A percentile compares a stretch with the other conserved stretches of the same genome.
Conservation (phyloP, 1,140 invertebrate species). For the Lepidurus apus region DNA sequence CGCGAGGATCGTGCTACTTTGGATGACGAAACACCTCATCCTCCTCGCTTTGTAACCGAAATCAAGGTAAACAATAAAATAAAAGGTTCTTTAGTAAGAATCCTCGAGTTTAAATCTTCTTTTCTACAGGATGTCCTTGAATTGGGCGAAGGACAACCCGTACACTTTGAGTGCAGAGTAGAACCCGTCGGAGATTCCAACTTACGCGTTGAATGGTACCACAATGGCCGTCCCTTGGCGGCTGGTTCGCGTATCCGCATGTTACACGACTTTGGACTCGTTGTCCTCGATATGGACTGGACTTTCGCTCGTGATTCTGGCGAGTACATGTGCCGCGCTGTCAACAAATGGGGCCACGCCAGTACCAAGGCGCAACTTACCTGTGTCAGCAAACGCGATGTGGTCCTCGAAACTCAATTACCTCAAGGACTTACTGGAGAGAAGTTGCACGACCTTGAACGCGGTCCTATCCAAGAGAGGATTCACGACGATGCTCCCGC, state of each 20-base stretch:
- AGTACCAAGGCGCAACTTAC: slow-evolving; percentile 72
- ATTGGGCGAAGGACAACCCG: slow-evolving; percentile 75
- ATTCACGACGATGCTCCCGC: slow-evolving; percentile 60
- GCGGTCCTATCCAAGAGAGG: slow-evolving; percentile 64
- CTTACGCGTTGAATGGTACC: slow-evolving; percentile 91
- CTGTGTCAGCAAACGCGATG: slow-evolving; percentile 62
- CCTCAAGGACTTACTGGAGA: slow-evolving; percentile 87
- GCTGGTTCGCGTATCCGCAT: slow-evolving; percentile 84
- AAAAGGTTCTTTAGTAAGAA: slow-evolving; percentile 34
- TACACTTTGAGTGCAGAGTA: slow-evolving; percentile 86
- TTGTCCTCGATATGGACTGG: slow-evolving; percentile 80
- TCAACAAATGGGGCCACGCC: slow-evolving; percentile 76
- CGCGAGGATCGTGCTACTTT: slow-evolving; percentile 65
- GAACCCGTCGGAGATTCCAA: slow-evolving; percentile 78
- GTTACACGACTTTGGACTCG: slow-evolving; percentile 88
- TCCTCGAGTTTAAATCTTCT: not conserved
- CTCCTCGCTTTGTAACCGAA: slow-evolving; percentile 77
- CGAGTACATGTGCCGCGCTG: slow-evolving; percentile 76
- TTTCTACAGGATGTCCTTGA: slow-evolving; percentile 63
- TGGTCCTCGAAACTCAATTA: slow-evolving; percentile 86
- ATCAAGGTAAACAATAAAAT: slow-evolving; percentile 48
- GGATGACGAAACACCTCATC: slow-evolving; percentile 78
- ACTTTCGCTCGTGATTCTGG: slow-evolving; percentile 77
- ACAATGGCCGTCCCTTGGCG: slow-evolving; percentile 80
- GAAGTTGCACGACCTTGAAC: slow-evolving; percentile 86